phyloP scores from a whole-genome alignment of 2,113 vertebrate species.

The Phaethon lepturus region DNA sequence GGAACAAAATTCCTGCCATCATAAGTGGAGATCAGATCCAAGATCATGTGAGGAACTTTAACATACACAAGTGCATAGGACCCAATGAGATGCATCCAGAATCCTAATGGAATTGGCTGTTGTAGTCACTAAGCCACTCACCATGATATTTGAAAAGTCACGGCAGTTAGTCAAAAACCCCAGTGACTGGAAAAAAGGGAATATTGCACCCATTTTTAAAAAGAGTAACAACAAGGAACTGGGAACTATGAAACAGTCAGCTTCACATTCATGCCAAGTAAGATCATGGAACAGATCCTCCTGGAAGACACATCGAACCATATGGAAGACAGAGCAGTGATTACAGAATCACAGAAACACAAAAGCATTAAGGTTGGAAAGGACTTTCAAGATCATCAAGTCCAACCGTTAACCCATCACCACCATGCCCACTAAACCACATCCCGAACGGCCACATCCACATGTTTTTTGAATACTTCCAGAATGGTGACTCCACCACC shows the following conservation, averaged over 20 bases:
- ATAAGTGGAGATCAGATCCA: background rate
- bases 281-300: too few relatives aligned
- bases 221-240: background rate
- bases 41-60: background rate
- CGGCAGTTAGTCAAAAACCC: background rate
- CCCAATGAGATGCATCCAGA: background rate
- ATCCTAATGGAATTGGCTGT: background rate
- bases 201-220: background rate
- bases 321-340: too few relatives aligned
- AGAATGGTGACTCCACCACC: background rate
- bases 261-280: background rate
- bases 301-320: too few relatives aligned
- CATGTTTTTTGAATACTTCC: background rate
- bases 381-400: too few relatives aligned
- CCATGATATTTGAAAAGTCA: background rate
- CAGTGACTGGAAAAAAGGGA: background rate
- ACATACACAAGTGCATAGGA: background rate
- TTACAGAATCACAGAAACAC: too few relatives aligned
- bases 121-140: background rate
- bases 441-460: too few relatives aligned
- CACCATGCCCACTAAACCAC: too few relatives aligned
- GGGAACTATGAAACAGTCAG: background rate
- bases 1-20: background rate
- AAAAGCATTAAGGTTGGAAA: too few relatives aligned
- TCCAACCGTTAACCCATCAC: too few relatives aligned